Conservation (phyloP, 2,113 vertebrate species). For the Gavialis gangeticus region DNA sequence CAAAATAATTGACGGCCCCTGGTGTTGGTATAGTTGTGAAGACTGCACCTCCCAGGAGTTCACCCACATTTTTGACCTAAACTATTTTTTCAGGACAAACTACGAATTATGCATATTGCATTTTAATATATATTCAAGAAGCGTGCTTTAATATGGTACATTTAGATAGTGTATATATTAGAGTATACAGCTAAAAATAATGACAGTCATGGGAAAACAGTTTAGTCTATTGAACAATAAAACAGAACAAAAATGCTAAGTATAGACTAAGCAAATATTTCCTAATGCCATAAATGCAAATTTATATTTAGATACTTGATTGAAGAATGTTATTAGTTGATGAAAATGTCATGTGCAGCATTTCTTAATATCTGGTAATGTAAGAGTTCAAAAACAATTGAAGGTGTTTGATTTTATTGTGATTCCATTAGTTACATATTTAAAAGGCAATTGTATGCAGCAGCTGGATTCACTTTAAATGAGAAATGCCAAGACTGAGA, state of each 20-base stretch:
- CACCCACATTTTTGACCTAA: neutral
- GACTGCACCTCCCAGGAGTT: too few relatives aligned
- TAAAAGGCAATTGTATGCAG: neutral
- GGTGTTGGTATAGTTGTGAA: too few relatives aligned
- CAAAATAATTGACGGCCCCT: too few relatives aligned
- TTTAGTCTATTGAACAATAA: neutral
- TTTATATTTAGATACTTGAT: neutral
- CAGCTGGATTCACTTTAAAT: neutral
- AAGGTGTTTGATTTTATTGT: neutral
- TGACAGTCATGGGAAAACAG: neutral
- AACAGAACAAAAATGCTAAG: neutral
- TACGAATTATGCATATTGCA: neutral
- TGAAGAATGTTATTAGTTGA: neutral
- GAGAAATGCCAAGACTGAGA: neutral
- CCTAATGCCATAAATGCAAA: neutral
- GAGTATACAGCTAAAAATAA: neutral
- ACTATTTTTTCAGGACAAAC: neutral
- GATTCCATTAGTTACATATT: neutral
- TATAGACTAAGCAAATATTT: neutral
- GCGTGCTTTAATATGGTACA: neutral
- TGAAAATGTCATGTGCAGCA: neutral
- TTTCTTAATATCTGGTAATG: neutral
- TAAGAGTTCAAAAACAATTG: neutral
- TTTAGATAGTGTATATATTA: neutral
- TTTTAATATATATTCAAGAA: neutral